A percentile compares a stretch with the other conserved stretches of the same genome.
Evolutionary conservation across 2,797 vertebrate genomes (phyloP).

Genomic region (Melanotaenia boesemani): DNA sequence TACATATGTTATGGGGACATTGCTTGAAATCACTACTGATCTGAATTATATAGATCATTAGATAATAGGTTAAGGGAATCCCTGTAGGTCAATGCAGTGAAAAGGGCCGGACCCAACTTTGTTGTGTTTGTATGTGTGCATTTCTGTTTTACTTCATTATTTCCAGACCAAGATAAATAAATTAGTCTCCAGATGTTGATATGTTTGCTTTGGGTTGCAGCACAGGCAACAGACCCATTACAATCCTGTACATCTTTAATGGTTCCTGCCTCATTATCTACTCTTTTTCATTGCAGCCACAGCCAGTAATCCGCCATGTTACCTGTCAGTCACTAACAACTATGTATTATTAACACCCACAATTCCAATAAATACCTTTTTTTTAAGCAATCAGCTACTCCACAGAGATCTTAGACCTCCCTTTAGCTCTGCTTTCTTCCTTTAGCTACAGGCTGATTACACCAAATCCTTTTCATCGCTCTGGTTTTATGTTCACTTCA

Average conservation of each 20-base stretch:
- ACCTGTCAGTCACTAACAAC: background rate
- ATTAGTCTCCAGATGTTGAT: background rate
- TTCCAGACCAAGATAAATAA: background rate
- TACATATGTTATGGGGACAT: no score
- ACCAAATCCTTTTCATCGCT: conserved; percentile 41
- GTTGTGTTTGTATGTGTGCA: no score
- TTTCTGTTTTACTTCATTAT: no score
- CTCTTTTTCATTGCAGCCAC: background rate
- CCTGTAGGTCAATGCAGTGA: no score
- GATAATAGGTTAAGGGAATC: no score
- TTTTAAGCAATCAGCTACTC: background rate
- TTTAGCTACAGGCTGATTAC: conserved; percentile 27
- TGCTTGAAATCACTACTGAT: no score
- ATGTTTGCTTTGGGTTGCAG: background rate
- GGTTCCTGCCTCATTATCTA: background rate
- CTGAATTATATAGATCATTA: no score
- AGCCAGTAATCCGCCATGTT: background rate
- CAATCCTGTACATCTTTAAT: background rate
- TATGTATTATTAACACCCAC: conserved; percentile 1
- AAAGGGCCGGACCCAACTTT: no score
- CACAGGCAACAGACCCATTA: background rate
- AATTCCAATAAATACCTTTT: conserved; percentile 3
- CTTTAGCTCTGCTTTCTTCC: conserved; percentile 25
- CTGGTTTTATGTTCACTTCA: conserved; percentile 24
- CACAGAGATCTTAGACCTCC: conserved; percentile 17